These are phyloP conservation scores for Sebastes steindachneri DNA, from an alignment of 2,797 vertebrate genomes.

Conservation along the genomic window DNA sequence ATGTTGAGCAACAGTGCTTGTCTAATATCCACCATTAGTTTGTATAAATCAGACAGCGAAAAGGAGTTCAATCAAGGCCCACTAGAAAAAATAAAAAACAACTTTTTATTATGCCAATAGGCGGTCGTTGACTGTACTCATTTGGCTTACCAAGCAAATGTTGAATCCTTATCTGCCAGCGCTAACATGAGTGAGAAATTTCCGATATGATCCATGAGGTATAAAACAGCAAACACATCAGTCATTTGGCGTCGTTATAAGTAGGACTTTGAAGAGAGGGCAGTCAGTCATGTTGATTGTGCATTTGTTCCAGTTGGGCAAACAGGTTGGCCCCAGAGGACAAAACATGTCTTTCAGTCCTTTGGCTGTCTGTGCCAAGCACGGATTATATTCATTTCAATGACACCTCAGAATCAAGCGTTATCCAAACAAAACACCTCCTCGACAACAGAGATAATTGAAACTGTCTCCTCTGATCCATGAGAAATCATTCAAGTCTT, in stretches of 20 bases:
- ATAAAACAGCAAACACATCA: slow-evolving; percentile 54
- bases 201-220: slow-evolving; percentile 46
- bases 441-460: slow-evolving; percentile 43
- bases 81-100: neutral
- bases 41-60: slow-evolving; percentile 4
- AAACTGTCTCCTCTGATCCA: neutral
- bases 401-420: slow-evolving; percentile 61
- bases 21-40: slow-evolving; percentile 18
- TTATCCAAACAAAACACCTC: slow-evolving; percentile 55
- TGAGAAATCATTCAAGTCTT: neutral
- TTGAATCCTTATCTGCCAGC: slow-evolving; percentile 53
- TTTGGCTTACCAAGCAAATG: slow-evolving; percentile 49
- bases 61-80: slow-evolving; percentile 10
- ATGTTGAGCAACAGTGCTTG: slow-evolving; percentile 11
- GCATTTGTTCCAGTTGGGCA: slow-evolving; percentile 67
- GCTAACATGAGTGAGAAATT: slow-evolving; percentile 44
- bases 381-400: slow-evolving; percentile 66
- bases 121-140: slow-evolving; percentile 2
- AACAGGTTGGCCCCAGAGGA: slow-evolving; percentile 60
- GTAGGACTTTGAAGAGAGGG: slow-evolving; percentile 43
- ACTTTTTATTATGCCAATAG: slow-evolving; percentile 15
- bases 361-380: slow-evolving; percentile 52
- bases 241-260: slow-evolving; percentile 52
- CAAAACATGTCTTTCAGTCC: slow-evolving; percentile 62
- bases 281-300: slow-evolving; percentile 53